Base-by-base conservation (phyloP, 2,113 vertebrate genomes). In the Rana temporaria region DNA sequence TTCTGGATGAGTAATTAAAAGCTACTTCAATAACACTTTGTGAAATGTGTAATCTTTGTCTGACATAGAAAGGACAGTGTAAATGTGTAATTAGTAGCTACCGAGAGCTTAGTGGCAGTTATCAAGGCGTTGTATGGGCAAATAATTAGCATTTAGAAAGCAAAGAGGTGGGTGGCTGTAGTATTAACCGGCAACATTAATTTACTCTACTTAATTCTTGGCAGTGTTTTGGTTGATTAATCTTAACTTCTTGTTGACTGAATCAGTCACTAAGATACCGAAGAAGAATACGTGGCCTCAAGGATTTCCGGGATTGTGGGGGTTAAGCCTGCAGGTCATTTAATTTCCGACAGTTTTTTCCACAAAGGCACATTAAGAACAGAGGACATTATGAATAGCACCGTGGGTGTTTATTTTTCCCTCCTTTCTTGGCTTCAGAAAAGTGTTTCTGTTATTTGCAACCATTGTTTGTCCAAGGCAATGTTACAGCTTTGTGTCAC, bases 141-240 rank as follows among this genome's bases (percentile, higher is more conserved):
- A 82, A 76, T 83, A 83, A 83, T 83, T 83, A 83, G 48, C 69
- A 72, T 75, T 82, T 76, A 83, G 71, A 76, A 72, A 68, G 72
- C 72, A 68, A 24, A 30, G 62, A 30, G 53, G 62, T 76, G 63
- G 81, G 63, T 76, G 72, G 53, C 34, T 60, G 53, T 52, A 76
- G 63, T 62, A 76, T 68, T 59, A 56, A 72, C 22, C 53, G 15
- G 81, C 71, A 68, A 59, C 70, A 68, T 67, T 83, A 12, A 76
- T 75, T 76, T 83, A 76, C 72, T 76, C 63, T 66, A 57, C 55
- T 74, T 75, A 18, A 18, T 65, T 74, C 34, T 75, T 42, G 71
- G 60, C 80, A 32, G 2, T 62, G 53, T 20, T 18, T 30, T 19
- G 16, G 20, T 60, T 80, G 65, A 70, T 80, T 70, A 68, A 55